Percentiles rank a stretch among this genome's conserved stretches.
phyloP scores from a whole-genome alignment of 2,113 vertebrate genomes.

The Pyxicephalus adspersus region DNA sequence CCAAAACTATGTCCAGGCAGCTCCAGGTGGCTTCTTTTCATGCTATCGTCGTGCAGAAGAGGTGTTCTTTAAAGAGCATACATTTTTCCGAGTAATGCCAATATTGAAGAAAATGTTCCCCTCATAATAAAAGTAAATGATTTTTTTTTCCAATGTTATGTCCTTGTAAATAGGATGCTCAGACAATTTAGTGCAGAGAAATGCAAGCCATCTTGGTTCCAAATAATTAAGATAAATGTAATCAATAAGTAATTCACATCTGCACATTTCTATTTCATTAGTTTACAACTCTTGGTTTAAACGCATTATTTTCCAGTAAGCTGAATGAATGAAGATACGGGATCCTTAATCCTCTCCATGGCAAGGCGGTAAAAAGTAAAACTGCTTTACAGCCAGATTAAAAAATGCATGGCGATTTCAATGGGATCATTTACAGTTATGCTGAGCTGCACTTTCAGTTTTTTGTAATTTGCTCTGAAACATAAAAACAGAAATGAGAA shows the following conservation, averaged over 20 bases:
- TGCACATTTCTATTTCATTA: conserved; percentile 9
- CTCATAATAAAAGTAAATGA: conserved; percentile 6
- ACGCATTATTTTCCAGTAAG: conserved; percentile 59
- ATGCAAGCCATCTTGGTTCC: background rate
- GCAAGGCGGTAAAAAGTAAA: conserved; percentile 71
- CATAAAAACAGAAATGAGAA: conserved; percentile 75
- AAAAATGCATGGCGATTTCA: conserved; percentile 68
- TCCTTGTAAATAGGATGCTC: background rate
- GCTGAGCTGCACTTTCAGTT: conserved; percentile 75
- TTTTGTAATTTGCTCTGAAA: conserved; percentile 73
- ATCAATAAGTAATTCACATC: conserved; percentile 14
- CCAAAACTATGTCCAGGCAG: no score
- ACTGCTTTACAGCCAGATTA: conserved; percentile 73
- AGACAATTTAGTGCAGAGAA: conserved; percentile 3
- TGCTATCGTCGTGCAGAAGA: no score
- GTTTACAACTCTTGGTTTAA: conserved; percentile 42
- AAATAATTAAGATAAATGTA: conserved; percentile 29
- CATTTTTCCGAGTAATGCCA: background rate
- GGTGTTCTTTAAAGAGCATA: background rate
- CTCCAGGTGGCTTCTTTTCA: no score
- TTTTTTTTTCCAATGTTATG: background rate
- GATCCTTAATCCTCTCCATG: conserved; percentile 74
- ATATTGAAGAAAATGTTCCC: background rate
- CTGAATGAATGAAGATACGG: conserved; percentile 72
- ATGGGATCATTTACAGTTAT: conserved; percentile 71